Conservation (phyloP, 2,113 vertebrate genomes). For the Saguinus imperator region DNA sequence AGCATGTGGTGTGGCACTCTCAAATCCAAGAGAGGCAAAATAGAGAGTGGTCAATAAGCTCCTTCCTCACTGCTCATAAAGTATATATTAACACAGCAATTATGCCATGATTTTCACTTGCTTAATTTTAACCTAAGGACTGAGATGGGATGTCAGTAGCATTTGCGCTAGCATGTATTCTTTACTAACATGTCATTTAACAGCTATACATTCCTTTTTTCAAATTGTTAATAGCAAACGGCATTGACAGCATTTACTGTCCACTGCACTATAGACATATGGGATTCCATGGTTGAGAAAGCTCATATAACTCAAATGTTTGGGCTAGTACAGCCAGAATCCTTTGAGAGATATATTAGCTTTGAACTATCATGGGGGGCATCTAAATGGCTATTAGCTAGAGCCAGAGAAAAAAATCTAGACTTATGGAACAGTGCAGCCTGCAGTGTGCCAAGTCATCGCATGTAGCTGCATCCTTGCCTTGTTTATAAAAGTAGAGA, state of each 20-base stretch:
- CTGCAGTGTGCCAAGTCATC: neutral
- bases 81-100: neutral
- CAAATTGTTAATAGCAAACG: neutral
- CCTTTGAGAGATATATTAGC: neutral
- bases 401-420: neutral
- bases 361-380: neutral
- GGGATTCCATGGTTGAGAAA: neutral
- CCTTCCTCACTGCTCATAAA: neutral
- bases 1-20: neutral
- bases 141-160: neutral
- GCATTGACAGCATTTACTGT: neutral
- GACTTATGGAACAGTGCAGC: neutral
- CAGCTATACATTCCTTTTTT: neutral
- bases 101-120: neutral
- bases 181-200: neutral
- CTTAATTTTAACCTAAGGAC: neutral
- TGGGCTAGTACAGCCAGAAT: neutral
- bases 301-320: neutral
- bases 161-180: neutral
- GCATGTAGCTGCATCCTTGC: neutral
- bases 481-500: neutral
- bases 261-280: neutral
- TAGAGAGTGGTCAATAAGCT: neutral
- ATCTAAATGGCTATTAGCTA: neutral
- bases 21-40: neutral